phyloP scores from a whole-genome alignment of 2,113 vertebrate genomes.

The Antigone vipio region DNA sequence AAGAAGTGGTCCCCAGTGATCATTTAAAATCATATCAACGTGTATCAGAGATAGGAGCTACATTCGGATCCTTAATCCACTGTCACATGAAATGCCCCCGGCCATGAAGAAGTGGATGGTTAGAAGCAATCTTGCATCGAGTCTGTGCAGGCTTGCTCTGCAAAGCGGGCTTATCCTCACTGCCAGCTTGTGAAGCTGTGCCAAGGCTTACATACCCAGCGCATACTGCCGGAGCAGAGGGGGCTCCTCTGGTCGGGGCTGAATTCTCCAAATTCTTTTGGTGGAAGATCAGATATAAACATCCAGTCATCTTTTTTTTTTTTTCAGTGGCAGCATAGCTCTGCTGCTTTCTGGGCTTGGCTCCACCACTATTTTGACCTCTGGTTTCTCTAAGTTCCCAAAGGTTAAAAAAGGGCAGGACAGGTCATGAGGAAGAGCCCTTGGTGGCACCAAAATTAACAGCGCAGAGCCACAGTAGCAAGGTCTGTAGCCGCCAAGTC shows the following conservation, averaged over 20 bases:
- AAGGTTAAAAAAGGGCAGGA: not conserved
- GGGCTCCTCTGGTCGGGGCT: not conserved
- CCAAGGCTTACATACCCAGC: not conserved
- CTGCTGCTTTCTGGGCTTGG: not conserved
- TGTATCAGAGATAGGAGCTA: not conserved
- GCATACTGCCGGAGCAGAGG: rapidly evolving
- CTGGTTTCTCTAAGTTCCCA: not conserved
- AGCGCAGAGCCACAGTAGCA: not conserved
- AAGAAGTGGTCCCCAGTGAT: not conserved
- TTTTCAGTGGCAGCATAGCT: not conserved
- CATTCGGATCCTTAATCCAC: not conserved
- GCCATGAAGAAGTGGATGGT: not conserved
- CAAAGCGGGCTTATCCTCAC: not conserved
- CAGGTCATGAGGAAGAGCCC: not conserved
- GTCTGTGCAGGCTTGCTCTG: not conserved
- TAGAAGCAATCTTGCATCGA: not conserved
- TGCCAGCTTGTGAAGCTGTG: not conserved
- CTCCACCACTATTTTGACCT: not conserved
- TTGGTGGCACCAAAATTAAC: not conserved
- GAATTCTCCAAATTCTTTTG: not conserved
- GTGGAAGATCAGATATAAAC: not conserved
- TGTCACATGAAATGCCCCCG: not conserved
- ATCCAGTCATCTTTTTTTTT: not conserved
- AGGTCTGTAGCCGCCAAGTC: not conserved
- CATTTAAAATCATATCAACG: not conserved